Conservation (phyloP, 2,113 vertebrate species). For the Desmodus rotundus region DNA sequence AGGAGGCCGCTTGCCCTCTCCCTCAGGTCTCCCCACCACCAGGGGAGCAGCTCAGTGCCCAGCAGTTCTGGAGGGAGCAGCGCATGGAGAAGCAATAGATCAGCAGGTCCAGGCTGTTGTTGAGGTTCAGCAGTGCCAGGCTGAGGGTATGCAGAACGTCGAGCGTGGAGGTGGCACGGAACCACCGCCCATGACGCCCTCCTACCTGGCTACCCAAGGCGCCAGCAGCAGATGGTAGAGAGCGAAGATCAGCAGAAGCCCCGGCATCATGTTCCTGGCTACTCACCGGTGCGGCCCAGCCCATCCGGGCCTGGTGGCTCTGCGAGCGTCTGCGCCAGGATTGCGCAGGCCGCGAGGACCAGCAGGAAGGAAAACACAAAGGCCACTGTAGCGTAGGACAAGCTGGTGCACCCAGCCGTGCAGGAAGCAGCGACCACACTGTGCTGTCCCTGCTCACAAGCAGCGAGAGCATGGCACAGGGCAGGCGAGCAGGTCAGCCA, state of each 20-base stretch:
- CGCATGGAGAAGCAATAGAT: constrained; percentile 76
- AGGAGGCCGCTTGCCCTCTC: fast-evolving
- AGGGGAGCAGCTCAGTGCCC: neutral
- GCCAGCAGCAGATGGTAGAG: constrained; percentile 77
- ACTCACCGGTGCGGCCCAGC: constrained; percentile 45
- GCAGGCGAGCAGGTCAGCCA: too few relatives aligned
- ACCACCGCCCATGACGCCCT: fast-evolving
- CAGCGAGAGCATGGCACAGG: too few relatives aligned
- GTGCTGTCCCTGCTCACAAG: too few relatives aligned
- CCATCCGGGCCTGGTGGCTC: neutral
- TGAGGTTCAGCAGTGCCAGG: constrained; percentile 77
- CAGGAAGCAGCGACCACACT: neutral
- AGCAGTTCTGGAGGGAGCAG: constrained; percentile 66
- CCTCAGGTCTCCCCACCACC: fast-evolving
- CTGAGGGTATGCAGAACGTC: constrained; percentile 69
- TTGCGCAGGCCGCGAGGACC: constrained; percentile 69
- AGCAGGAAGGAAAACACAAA: constrained; percentile 65
- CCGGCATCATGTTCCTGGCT: constrained; percentile 73
- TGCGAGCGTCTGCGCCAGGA: constrained; percentile 54
- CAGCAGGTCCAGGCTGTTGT: constrained; percentile 78
- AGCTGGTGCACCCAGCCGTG: neutral
- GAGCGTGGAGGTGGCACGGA: neutral
- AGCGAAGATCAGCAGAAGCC: constrained; percentile 76
- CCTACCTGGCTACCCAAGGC: constrained; percentile 67
- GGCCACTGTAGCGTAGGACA: constrained; percentile 57